phyloP scores from a whole-genome alignment of 1,140 invertebrate species.

The Pomacea maculata region DNA sequence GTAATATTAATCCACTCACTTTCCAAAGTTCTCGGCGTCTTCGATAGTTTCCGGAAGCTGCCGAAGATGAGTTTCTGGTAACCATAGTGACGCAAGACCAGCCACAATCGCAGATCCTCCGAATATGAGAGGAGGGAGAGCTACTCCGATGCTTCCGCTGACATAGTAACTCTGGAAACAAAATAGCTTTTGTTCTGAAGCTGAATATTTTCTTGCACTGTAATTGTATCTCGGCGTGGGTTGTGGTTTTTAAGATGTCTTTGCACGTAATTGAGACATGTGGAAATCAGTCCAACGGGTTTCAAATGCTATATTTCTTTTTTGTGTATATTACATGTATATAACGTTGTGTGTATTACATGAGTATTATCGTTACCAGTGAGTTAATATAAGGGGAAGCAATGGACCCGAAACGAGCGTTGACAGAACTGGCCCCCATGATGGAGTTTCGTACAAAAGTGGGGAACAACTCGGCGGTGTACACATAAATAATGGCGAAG shows the following conservation, averaged over 20 bases:
- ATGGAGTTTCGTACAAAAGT: constrained; percentile 20
- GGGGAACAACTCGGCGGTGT: constrained; percentile 19
- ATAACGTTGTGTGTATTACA: too few relatives aligned
- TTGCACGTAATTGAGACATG: too few relatives aligned
- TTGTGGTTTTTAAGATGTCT: too few relatives aligned
- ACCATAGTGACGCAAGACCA: constrained; percentile 63
- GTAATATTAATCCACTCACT: constrained; percentile 16
- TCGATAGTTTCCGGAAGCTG: constrained; percentile 70
- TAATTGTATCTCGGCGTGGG: too few relatives aligned
- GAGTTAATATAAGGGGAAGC: constrained; percentile 23
- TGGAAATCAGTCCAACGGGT: too few relatives aligned
- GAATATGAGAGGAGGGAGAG: constrained; percentile 70
- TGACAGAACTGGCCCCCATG: constrained; percentile 13
- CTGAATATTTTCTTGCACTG: too few relatives aligned
- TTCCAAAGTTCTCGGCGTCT: constrained; percentile 59
- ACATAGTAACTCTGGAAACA: constrained; percentile 42
- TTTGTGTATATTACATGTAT: too few relatives aligned
- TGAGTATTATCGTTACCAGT: not conserved
- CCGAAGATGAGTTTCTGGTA: constrained; percentile 72
- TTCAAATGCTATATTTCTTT: too few relatives aligned
- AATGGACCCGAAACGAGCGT: constrained; percentile 5
- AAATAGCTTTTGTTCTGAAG: not conserved
- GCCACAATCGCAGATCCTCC: constrained; percentile 68
- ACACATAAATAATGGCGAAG: constrained; percentile 15
- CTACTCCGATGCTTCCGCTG: constrained; percentile 65